Conservation (phyloP, 2,797 vertebrate genomes). For the Liasis olivaceus region DNA sequence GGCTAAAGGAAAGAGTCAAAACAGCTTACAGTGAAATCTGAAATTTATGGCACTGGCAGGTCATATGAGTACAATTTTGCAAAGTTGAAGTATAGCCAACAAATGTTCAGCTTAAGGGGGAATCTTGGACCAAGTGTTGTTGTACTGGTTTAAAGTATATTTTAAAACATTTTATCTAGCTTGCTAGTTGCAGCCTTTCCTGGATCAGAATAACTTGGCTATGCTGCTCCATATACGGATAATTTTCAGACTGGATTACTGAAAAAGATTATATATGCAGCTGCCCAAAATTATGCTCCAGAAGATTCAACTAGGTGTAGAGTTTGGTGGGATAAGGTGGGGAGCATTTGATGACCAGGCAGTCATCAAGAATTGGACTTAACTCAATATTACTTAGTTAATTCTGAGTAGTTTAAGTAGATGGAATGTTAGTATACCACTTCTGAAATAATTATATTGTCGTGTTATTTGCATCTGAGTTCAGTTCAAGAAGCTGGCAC, state of each 20-base stretch:
- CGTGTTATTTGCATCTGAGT: not conserved
- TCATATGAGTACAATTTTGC: too few species aligned
- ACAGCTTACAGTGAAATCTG: too few species aligned
- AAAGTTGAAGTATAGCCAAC: not conserved
- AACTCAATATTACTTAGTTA: not conserved
- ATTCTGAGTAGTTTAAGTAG: not conserved
- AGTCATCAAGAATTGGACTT: not conserved
- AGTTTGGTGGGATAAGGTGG: not conserved
- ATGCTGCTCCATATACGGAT: not conserved
- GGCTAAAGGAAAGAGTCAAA: too few species aligned
- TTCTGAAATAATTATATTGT: not conserved
- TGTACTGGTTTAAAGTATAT: not conserved
- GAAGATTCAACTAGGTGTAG: not conserved
- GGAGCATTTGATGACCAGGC: not conserved
- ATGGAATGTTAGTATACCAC: not conserved
- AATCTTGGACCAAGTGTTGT: not conserved
- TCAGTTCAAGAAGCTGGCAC: not conserved
- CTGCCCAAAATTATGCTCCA: not conserved
- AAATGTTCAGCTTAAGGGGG: not conserved
- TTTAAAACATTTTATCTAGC: not conserved
- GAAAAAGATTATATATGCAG: not conserved
- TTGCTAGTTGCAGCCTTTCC: not conserved
- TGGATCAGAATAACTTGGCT: not conserved
- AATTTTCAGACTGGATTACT: not conserved
- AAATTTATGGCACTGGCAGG: too few species aligned